Conservation (phyloP, 2,113 vertebrate genomes). For the Poeciliopsis prolifica region DNA sequence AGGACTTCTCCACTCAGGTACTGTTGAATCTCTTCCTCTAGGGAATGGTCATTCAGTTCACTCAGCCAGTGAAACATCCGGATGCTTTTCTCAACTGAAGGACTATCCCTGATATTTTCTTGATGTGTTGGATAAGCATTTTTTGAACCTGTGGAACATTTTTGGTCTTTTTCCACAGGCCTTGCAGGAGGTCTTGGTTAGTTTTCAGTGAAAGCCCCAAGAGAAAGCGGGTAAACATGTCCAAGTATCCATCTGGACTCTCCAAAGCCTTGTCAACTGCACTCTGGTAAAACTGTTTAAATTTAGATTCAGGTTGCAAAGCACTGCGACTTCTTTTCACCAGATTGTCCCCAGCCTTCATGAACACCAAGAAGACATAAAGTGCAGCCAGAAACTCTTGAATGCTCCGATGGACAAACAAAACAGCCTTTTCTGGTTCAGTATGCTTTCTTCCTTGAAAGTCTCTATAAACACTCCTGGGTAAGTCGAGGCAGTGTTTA, state of each 20-base stretch:
- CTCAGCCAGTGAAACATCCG: conserved; percentile 18
- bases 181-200: conserved; percentile 28
- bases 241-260: conserved; percentile 3
- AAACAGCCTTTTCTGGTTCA: conserved; percentile 30
- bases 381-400: conserved; percentile 35
- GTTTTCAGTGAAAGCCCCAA: conserved; percentile 34
- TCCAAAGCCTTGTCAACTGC: conserved; percentile 26
- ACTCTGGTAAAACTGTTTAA: background rate
- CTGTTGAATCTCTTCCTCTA: conserved; percentile 9
- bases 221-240: conserved; percentile 50
- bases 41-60: background rate
- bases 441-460: background rate
- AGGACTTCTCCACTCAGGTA: background rate
- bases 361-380: conserved; percentile 3
- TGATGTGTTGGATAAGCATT: conserved; percentile 13
- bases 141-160: background rate
- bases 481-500: conserved; percentile 10
- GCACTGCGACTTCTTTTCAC: background rate
- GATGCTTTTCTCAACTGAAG: conserved; percentile 33
- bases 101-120: conserved; percentile 13
- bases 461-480: conserved; percentile 37
- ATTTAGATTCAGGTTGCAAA: background rate
- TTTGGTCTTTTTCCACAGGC: conserved; percentile 10
- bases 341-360: background rate
- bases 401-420: conserved; percentile 46